A percentile compares a stretch with the other conserved stretches of the same genome.
Evolutionary conservation across 2,113 vertebrate genomes (phyloP).

Genomic region (Gadus macrocephalus): DNA sequence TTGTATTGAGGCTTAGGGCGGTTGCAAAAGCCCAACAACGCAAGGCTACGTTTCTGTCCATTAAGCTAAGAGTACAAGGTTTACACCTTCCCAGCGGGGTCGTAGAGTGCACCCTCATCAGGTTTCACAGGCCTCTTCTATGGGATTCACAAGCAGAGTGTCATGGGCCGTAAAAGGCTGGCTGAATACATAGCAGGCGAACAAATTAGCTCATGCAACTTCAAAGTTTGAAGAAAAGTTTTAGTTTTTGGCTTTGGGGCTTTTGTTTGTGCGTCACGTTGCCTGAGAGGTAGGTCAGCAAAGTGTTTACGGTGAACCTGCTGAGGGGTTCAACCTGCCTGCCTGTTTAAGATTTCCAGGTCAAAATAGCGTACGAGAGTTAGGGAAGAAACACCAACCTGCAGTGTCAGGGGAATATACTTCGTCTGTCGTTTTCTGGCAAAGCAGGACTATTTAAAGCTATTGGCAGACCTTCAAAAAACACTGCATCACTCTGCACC

Average conservation of each 20-base stretch:
- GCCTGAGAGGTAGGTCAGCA: too few species aligned
- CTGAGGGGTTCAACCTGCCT: slow-evolving; percentile 32
- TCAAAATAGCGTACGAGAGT: not conserved
- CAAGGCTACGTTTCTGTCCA: not conserved
- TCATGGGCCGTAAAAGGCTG: not conserved
- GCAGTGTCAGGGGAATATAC: slow-evolving; percentile 46
- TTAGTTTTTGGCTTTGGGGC: not conserved
- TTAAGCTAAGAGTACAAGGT: not conserved
- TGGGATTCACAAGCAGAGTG: not conserved
- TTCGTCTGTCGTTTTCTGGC: slow-evolving; percentile 57
- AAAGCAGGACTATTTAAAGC: slow-evolving; percentile 56
- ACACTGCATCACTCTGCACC: not conserved
- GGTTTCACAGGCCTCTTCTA: not conserved
- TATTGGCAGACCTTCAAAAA: slow-evolving; percentile 52
- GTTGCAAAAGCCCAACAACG: not conserved
- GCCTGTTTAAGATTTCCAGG: not conserved
- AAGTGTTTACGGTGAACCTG: slow-evolving; percentile 42
- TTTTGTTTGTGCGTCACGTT: not conserved
- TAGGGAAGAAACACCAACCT: too few species aligned
- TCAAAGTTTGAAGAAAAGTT: too few species aligned
- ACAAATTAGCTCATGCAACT: too few species aligned
- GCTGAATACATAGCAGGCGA: not conserved
- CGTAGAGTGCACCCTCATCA: not conserved
- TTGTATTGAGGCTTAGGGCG: not conserved
- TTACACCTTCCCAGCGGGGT: not conserved